phyloP scores from a whole-genome alignment of 2,113 vertebrate species.

The Vidua macroura region DNA sequence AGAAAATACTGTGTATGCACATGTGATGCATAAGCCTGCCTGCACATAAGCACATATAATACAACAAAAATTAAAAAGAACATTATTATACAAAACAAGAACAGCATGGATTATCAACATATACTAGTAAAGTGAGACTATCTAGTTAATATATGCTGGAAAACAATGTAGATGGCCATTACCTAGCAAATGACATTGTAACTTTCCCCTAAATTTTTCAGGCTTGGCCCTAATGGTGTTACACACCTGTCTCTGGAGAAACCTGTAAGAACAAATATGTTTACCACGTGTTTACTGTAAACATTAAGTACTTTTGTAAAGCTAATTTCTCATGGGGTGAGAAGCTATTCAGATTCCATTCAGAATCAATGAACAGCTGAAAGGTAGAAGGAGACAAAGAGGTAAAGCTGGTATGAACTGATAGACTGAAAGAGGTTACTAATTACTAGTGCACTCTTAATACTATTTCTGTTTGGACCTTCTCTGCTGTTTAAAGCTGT shows the following conservation, averaged over 20 bases:
- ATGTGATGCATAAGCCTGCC: neutral
- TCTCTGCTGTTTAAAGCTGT: neutral
- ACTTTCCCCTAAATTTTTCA: neutral
- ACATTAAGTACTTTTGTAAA: neutral
- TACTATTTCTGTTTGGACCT: neutral
- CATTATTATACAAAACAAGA: neutral
- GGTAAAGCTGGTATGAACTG: neutral
- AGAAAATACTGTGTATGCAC: neutral
- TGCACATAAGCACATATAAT: neutral
- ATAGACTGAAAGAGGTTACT: neutral
- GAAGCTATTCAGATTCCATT: neutral
- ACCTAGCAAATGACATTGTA: neutral
- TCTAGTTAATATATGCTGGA: neutral
- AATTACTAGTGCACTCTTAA: fast-evolving
- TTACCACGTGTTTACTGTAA: neutral
- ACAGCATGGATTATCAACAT: neutral
- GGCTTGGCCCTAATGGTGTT: neutral
- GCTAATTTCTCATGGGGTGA: neutral
- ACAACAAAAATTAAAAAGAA: neutral
- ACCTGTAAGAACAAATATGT: neutral
- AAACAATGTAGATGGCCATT: neutral
- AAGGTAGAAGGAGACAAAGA: neutral
- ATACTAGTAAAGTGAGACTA: neutral
- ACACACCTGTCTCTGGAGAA: neutral
- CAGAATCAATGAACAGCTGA: neutral